phyloP scores from a whole-genome alignment of 2,888 invertebrate genomes.

The Phortica okadai region DNA sequence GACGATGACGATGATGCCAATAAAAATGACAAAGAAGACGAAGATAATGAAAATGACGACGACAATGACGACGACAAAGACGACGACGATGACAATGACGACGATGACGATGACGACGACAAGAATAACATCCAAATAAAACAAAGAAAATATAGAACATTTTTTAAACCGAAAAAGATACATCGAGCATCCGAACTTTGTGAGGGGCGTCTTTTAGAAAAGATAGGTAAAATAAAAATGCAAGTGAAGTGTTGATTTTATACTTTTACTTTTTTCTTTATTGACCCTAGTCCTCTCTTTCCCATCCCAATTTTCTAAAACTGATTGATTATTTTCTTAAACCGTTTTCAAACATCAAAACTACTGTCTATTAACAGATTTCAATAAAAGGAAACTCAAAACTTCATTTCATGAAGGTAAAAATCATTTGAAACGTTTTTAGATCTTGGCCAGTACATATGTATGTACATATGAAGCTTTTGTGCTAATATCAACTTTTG shows the following conservation, averaged over 20 bases:
- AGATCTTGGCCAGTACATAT: constrained; percentile 42
- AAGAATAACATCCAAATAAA: constrained; percentile 71
- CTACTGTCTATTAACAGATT: constrained; percentile 65
- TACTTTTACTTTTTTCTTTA: constrained; percentile 55
- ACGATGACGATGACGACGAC: constrained; percentile 75
- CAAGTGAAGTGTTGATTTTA: constrained; percentile 51
- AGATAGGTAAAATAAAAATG: constrained; percentile 77
- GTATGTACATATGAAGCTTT: constrained; percentile 46
- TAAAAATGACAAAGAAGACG: constrained; percentile 67
- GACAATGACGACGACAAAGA: constrained; percentile 76
- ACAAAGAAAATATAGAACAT: constrained; percentile 50
- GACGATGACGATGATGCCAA: constrained; percentile 72
- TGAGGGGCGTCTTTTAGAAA: constrained; percentile 66
- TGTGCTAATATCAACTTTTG: constrained; percentile 52
- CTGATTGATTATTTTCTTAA: constrained; percentile 14
- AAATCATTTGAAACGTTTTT: constrained; percentile 29
- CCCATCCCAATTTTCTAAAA: constrained; percentile 25
- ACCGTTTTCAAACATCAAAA: constrained; percentile 14
- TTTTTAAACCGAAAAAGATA: constrained; percentile 56
- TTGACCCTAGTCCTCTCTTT: constrained; percentile 26
- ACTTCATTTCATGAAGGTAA: constrained; percentile 64
- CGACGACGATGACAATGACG: constrained; percentile 67
- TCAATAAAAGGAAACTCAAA: constrained; percentile 54
- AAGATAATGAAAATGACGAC: constrained; percentile 62
- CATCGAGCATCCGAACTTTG: constrained; percentile 70